Conservation (phyloP, 2,888 invertebrate species). For the Ochropleura plecta region DNA sequence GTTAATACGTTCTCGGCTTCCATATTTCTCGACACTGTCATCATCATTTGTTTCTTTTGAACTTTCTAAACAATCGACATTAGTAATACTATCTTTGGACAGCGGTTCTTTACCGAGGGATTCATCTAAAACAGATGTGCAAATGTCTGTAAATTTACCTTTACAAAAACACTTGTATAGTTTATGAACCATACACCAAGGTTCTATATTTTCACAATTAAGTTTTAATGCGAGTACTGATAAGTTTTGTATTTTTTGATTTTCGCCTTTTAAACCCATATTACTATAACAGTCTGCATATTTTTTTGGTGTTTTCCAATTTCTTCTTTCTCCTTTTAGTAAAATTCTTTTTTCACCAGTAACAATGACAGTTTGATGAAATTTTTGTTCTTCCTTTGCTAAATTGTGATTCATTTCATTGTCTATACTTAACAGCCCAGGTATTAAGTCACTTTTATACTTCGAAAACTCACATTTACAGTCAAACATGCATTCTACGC, state of each 20-base stretch:
- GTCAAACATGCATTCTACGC: conserved; percentile 91
- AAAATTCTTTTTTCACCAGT: conserved; percentile 92
- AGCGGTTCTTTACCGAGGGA: conserved; percentile 32
- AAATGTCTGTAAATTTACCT: conserved; percentile 79
- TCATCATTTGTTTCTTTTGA: conserved; percentile 8
- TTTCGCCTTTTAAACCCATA: conserved; percentile 73
- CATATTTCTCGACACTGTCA: conserved; percentile 8
- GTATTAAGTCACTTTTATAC: conserved; percentile 76
- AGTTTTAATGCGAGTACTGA: conserved; percentile 75
- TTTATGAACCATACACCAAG: conserved; percentile 92
- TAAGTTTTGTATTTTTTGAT: conserved; percentile 67
- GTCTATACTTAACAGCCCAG: conserved; percentile 84
- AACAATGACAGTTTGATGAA: conserved; percentile 93
- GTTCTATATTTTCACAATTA: conserved; percentile 86
- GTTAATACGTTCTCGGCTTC: conserved; percentile 11
- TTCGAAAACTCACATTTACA: conserved; percentile 85
- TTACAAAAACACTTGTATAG: conserved; percentile 92
- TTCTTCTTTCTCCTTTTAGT: conserved; percentile 90
- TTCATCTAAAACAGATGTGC: conserved; percentile 20
- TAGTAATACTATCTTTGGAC: conserved; percentile 4
- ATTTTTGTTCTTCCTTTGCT: conserved; percentile 93
- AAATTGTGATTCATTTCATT: conserved; percentile 89
- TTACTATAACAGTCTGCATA: conserved; percentile 90
- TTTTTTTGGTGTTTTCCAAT: conserved; percentile 91
- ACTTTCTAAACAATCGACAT: conserved; percentile 31